Conservation (phyloP, 2,797 vertebrate genomes). For the Momotus momota region DNA sequence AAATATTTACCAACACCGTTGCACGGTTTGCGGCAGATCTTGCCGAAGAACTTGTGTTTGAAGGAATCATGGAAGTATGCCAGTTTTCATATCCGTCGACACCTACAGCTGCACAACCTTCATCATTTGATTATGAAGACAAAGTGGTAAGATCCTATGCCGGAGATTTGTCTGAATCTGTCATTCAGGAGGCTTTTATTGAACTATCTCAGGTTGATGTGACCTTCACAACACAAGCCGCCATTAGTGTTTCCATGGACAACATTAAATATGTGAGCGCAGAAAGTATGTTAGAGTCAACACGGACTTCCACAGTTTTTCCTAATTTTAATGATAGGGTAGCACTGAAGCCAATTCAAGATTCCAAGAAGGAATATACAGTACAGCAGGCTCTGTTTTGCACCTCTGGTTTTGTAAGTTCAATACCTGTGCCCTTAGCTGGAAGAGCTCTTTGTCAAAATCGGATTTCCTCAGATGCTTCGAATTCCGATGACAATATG, state of each 20-base stretch:
- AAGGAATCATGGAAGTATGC: conserved; percentile 99
- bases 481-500: conserved; percentile 58
- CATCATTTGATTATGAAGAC: conserved; percentile 84
- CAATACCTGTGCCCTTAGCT: conserved; percentile 91
- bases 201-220: conserved; percentile 94
- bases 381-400: conserved; percentile 93
- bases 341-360: conserved; percentile 63
- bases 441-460: conserved; percentile 87
- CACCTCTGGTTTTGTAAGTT: conserved; percentile 93
- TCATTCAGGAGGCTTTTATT: conserved; percentile 98
- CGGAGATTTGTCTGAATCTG: conserved; percentile 94
- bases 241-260: conserved; percentile 93
- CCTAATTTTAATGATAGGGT: conserved; percentile 72
- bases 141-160: conserved; percentile 93
- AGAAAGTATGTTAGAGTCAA: conserved; percentile 79
- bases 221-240: conserved; percentile 91
- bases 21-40: conserved; percentile 92
- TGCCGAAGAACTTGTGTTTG: conserved; percentile 96
- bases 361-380: conserved; percentile 83
- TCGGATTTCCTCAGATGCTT: conserved; percentile 76
- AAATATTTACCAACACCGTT: conserved; percentile 92
- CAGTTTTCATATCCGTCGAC: conserved; percentile 95
- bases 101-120: conserved; percentile 81
- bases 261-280: conserved; percentile 89
- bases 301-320: conserved; percentile 81